These are phyloP conservation scores for Acanthurus lineatus DNA, from an alignment of 2,797 vertebrate genomes.

Conservation along the genomic window DNA sequence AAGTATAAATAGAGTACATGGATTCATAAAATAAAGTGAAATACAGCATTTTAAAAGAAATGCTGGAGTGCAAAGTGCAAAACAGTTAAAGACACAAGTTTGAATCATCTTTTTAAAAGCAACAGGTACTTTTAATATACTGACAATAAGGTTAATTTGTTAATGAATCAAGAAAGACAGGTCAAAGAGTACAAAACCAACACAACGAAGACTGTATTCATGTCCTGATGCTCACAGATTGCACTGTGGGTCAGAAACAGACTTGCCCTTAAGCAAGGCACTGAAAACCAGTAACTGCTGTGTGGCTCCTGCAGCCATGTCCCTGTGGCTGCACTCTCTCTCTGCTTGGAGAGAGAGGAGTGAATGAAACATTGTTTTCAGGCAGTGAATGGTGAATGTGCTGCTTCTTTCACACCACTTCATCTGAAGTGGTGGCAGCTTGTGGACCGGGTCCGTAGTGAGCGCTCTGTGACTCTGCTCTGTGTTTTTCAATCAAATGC, in stretches of 20 bases:
- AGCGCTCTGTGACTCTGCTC: constrained; percentile 53
- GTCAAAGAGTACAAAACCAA: no score
- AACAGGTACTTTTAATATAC: no score
- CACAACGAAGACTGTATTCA: no score
- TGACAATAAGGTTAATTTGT: no score
- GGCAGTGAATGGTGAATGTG: constrained; percentile 80
- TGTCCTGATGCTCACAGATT: no score
- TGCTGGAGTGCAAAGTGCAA: no score
- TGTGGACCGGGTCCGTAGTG: constrained; percentile 55
- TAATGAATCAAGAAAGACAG: no score
- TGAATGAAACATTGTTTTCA: constrained; percentile 82
- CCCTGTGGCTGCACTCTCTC: constrained; percentile 48
- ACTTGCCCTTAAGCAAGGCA: constrained; percentile 71
- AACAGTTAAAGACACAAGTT: no score
- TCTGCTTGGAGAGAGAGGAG: constrained; percentile 31
- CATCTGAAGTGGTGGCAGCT: constrained; percentile 81
- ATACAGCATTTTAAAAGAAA: no score
- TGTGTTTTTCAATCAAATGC: constrained; percentile 45
- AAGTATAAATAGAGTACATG: no score
- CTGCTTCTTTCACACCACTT: constrained; percentile 81
- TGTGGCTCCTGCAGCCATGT: constrained; percentile 39
- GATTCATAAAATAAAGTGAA: no score
- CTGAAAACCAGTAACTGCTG: constrained; percentile 14
- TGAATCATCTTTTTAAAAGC: no score
- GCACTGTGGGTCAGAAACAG: background rate